Evolutionary conservation across 2,888 invertebrate species (phyloP).

Genomic region (Sphaerophoria rueppellii): DNA sequence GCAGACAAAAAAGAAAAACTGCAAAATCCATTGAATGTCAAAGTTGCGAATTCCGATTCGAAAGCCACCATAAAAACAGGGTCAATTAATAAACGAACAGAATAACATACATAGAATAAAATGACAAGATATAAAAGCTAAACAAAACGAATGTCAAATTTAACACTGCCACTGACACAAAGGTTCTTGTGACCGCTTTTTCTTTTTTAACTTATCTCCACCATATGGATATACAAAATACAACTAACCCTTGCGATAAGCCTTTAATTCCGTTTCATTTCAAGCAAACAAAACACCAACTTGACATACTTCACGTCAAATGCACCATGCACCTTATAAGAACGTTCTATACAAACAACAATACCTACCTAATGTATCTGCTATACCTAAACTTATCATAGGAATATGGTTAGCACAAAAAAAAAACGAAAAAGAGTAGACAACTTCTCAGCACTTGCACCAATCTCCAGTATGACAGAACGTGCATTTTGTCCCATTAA

Average conservation of each 20-base stretch:
- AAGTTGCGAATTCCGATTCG: slow-evolving; percentile 41
- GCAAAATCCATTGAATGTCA: slow-evolving; percentile 55
- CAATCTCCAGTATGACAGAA: slow-evolving; percentile 54
- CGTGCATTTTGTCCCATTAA: slow-evolving; percentile 52
- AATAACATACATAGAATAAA: neutral
- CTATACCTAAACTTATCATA: neutral
- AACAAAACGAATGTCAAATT: slow-evolving; percentile 64
- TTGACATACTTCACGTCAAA: slow-evolving; percentile 67
- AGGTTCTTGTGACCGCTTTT: slow-evolving; percentile 33
- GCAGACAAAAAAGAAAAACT: slow-evolving; percentile 1
- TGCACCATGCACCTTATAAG: slow-evolving; percentile 60
- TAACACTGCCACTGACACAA: slow-evolving; percentile 31
- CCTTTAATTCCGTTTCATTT: slow-evolving; percentile 66
- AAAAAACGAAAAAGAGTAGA: slow-evolving; percentile 38
- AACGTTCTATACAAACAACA: slow-evolving; percentile 24
- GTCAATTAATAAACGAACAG: slow-evolving; percentile 38
- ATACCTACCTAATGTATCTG: neutral
- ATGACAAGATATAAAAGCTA: slow-evolving; percentile 1
- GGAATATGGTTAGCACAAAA: slow-evolving; percentile 33
- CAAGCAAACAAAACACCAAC: slow-evolving; percentile 68
- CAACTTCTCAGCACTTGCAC: slow-evolving; percentile 68
- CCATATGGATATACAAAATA: neutral
- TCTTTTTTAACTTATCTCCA: slow-evolving; percentile 29
- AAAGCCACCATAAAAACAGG: slow-evolving; percentile 39
- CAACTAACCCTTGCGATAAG: slow-evolving; percentile 37